Evolutionary conservation across 2,113 vertebrate species (phyloP), one percentile per base, ranked within the genome.

Genomic region (Eulemur rufifrons): DNA sequence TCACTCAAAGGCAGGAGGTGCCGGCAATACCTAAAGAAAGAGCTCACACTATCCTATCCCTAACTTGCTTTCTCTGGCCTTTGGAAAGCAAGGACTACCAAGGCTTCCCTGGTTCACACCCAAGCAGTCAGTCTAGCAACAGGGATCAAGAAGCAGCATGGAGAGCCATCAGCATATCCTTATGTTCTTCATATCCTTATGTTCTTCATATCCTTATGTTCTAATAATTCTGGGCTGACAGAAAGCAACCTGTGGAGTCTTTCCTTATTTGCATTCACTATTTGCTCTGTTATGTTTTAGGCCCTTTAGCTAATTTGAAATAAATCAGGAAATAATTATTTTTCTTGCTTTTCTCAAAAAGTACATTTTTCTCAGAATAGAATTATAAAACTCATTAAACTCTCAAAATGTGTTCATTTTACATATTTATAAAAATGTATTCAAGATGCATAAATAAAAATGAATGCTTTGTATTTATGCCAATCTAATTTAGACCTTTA

Each of bases 241-340:
- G 42, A 96, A 95, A 95, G 76, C 68, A 94, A 18, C n/a, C 66
- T 73, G n/a, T 25, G 29, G 39, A 47, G 39, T 86, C 64, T 73
- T 86, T 86, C 37, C n/a, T 91, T 84, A 96, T 95, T 93, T 96
- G 89, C n/a, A 97, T 93, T 71, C 54, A 77, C 95, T 93, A 96
- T 96, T 91, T 94, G 64, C 89, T 94, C 29, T 96, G 61, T 89
- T 96, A 86, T 96, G 83, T 91, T 96, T 95, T 97, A 84, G 89
- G 54, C 47, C 64, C 74, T 89, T 84, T 86, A 87, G 59, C 39
- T 96, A 94, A 97, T 95, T 96, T 93, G 91, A 80, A 95, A 95
- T 93, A 96, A 96, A 96, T 92, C 80, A 95, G n/a, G 47, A 96
- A 96, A 97, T 94, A 94, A 96, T 96, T 86, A 50, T 95, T 95